A percentile compares a stretch with the other conserved stretches of the same genome.
These are phyloP conservation scores for Spodoptera exigua DNA, from an alignment of 2,888 invertebrate species.

Conservation along the genomic window DNA sequence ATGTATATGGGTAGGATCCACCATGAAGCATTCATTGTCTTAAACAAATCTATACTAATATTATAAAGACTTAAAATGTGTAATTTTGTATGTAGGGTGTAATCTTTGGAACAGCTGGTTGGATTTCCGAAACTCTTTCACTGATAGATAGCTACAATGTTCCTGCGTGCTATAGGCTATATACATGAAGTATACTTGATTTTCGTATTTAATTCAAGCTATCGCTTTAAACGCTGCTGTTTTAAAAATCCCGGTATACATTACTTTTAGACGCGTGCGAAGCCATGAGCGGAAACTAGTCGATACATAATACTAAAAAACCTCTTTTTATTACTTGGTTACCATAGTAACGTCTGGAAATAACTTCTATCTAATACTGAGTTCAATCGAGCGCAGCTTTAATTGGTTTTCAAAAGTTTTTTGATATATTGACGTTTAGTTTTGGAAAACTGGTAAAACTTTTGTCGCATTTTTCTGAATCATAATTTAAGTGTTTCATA, in stretches of 20 bases:
- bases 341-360: conserved; percentile 20
- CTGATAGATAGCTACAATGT: too few relatives aligned
- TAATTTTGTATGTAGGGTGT: too few relatives aligned
- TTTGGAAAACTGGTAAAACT: conserved; percentile 10
- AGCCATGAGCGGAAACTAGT: neutral
- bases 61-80: too few relatives aligned
- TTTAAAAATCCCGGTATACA: too few relatives aligned
- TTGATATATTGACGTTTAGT: conserved; percentile 36
- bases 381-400: conserved; percentile 18
- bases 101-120: too few relatives aligned
- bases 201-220: neutral
- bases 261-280: too few relatives aligned
- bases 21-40: too few relatives aligned
- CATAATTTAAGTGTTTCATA: neutral
- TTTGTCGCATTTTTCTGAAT: conserved; percentile 1
- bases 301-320: neutral
- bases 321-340: conserved; percentile 1
- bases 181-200: neutral
- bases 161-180: too few relatives aligned
- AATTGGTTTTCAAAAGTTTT: conserved; percentile 35
- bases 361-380: conserved; percentile 20
- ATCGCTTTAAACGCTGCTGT: too few relatives aligned
- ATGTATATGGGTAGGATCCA: too few relatives aligned
- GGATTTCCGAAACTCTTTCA: too few relatives aligned
- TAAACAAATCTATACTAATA: too few relatives aligned